Evolutionary conservation across 2,113 vertebrate species (phyloP), one percentile per base, ranked within the genome.

Genomic region (Oryzias woworae): DNA sequence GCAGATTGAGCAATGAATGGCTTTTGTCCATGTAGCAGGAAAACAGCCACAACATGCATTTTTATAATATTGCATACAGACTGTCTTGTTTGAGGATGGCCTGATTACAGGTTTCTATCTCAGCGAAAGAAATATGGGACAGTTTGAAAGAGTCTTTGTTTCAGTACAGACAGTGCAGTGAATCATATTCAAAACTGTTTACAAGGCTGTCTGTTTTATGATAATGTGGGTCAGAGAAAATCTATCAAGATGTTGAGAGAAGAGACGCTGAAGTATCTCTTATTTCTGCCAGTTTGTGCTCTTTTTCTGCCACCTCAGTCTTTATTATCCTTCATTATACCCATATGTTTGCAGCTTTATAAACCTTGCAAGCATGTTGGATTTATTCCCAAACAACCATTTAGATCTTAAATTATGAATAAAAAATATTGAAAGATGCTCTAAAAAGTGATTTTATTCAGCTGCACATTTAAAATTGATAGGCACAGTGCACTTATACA

Each of bases 171-270:
- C 66, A 10, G 50, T 54, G 15, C 67, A 51, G 46, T 81, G 85
- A 85, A 69, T 84, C 85, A 81, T 67, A 73, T 54, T 76, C 28
- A 5, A 64, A 55, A 61, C 64, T 81, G 80, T 75, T 81, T 78
- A 75, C 63, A 75, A 64, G 76, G 81, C 66, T 53, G 72, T 73
- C 77, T 77, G 60, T 69, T 83, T 77, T 44, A 55, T 73, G 58
- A 66, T 80, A 72, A 83, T 87, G 71, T 85, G 67, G 87, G 88
- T 84, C 84, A 88, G 59, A 84, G 82, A 79, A 67, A 84, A 76
- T 53, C 60, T 68, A 82, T 75, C 66, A 73, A 81, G 71, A 57
- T 53, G 45, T 64, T 65, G 46, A 68, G 18, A 71, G 16, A 23
- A 18, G 65, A 50, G 70, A 18, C 65, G 71, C 14, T 73, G 78